These are phyloP conservation scores for Euborellia annulipes DNA, from an alignment of 1,140 invertebrate species.

Conservation along the genomic window DNA sequence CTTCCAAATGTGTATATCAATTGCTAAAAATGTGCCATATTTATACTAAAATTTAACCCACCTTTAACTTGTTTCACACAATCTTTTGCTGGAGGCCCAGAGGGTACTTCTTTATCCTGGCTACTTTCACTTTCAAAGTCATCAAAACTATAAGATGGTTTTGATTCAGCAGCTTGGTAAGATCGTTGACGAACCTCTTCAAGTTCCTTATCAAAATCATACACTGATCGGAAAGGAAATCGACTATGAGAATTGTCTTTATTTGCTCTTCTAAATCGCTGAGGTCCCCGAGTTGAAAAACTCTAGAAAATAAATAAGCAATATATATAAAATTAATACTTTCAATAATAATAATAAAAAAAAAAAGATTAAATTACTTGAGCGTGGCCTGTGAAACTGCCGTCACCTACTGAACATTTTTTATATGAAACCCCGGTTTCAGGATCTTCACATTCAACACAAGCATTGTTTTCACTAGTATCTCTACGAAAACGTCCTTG, in stretches of 20 bases:
- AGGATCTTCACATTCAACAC: conserved; percentile 45
- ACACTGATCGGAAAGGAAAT: background rate
- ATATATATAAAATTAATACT: no score
- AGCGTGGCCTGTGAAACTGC: conserved; percentile 5
- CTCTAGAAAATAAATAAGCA: background rate
- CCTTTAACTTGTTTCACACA: no score
- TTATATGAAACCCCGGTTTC: conserved; percentile 52
- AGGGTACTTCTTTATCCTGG: no score
- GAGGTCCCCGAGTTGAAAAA: background rate
- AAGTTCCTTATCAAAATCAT: background rate
- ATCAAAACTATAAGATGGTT: no score
- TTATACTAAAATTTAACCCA: no score
- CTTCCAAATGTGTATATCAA: no score
- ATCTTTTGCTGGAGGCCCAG: no score
- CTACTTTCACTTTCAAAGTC: no score
- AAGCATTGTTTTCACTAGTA: conserved; percentile 44
- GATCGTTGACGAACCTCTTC: background rate
- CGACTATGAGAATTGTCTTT: background rate
- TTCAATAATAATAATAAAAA: no score
- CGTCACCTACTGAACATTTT: conserved; percentile 46
- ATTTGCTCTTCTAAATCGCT: background rate
- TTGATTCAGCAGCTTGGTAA: no score
- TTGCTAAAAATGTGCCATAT: no score
- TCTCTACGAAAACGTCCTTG: conserved; percentile 20
- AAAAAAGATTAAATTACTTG: no score